These are phyloP conservation scores for Charanyca ferruginea DNA, from an alignment of 2,888 invertebrate species.

Conservation along the genomic window DNA sequence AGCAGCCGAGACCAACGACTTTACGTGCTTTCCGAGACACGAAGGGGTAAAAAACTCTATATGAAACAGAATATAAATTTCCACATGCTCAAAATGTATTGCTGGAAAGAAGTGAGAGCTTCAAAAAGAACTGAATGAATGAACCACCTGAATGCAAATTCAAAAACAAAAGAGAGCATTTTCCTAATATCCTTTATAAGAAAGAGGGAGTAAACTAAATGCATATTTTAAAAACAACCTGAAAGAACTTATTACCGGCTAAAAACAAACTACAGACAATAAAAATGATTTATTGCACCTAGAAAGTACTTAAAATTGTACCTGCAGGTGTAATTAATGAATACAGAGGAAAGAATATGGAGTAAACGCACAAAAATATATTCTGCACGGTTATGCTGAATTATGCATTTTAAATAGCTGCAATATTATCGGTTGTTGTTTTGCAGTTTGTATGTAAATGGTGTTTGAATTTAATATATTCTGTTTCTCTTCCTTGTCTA, in stretches of 20 bases:
- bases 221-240: slow-evolving; percentile 18
- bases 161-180: not conserved
- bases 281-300: slow-evolving; percentile 66
- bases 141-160: not conserved
- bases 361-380: slow-evolving; percentile 60
- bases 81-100: too few species aligned
- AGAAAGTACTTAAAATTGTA: slow-evolving; percentile 47
- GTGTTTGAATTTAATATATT: slow-evolving; percentile 1
- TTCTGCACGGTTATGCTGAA: slow-evolving; percentile 54
- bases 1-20: too few species aligned
- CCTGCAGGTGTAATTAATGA: slow-evolving; percentile 52
- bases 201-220: slow-evolving; percentile 3
- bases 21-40: too few species aligned
- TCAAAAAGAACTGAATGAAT: too few species aligned
- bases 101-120: too few species aligned
- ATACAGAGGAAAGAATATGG: slow-evolving; percentile 56
- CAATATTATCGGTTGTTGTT: slow-evolving; percentile 21
- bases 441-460: slow-evolving; percentile 17
- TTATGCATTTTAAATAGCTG: slow-evolving; percentile 41
- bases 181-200: not conserved
- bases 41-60: too few species aligned
- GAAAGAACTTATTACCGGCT: slow-evolving; percentile 35
- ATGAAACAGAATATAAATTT: too few species aligned
- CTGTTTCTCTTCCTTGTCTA: not conserved
- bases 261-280: slow-evolving; percentile 59